phyloP scores from a whole-genome alignment of 2,797 vertebrate genomes.

The Tapera naevia region DNA sequence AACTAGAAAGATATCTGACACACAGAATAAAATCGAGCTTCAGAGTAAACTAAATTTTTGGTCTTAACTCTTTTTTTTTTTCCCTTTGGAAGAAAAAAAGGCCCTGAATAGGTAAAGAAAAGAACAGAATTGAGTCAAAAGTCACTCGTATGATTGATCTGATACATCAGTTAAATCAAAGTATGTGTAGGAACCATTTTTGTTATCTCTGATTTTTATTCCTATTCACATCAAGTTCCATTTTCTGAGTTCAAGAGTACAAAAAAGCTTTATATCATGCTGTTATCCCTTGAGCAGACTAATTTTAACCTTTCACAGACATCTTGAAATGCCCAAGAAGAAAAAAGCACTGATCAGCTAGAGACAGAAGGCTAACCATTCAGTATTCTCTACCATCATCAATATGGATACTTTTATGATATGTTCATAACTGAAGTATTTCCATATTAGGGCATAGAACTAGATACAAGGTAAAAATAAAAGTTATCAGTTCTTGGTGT shows the following conservation, averaged over 20 bases:
- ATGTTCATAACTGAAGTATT: background rate
- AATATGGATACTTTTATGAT: background rate
- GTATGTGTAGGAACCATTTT: background rate
- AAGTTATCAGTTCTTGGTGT: background rate
- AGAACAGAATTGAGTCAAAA: background rate
- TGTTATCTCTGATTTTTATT: background rate
- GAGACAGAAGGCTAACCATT: background rate
- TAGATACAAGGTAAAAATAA: background rate
- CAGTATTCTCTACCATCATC: background rate
- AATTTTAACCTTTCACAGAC: background rate
- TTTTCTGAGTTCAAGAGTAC: background rate
- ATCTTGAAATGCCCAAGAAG: background rate
- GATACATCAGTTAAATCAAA: slow-evolving; percentile 18
- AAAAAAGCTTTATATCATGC: slow-evolving; percentile 2
- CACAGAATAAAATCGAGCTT: background rate
- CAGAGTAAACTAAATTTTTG: background rate
- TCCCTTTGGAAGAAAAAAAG: background rate
- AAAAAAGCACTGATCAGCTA: background rate
- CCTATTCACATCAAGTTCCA: background rate
- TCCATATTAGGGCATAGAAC: background rate
- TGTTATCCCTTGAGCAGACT: slow-evolving; percentile 21
- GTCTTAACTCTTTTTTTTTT: background rate
- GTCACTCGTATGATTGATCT: background rate
- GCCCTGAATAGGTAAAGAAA: background rate
- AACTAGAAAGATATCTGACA: background rate